phyloP scores from a whole-genome alignment of 2,888 invertebrate genomes.

The Amiota mariae region DNA sequence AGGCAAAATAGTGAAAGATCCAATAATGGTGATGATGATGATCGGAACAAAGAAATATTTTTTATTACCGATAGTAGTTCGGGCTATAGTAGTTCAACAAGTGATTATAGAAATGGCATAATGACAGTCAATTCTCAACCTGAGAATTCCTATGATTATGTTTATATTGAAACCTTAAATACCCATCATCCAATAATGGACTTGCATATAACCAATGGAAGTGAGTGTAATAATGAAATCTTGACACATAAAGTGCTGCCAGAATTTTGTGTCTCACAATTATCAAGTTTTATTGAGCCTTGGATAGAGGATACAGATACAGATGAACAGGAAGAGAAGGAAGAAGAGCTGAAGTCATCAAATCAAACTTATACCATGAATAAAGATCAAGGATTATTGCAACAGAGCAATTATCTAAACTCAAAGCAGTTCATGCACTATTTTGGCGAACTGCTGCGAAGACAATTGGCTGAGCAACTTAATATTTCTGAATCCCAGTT shows the following conservation, averaged over 20 bases:
- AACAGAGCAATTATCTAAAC: conserved; percentile 74
- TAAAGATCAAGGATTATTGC: conserved; percentile 25
- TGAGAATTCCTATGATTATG: conserved; percentile 74
- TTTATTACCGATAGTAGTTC: conserved; percentile 62
- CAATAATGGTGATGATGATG: conserved; percentile 10
- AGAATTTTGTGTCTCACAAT: conserved; percentile 63
- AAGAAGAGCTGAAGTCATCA: conserved; percentile 27
- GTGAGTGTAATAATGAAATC: conserved; percentile 24
- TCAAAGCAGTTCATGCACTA: conserved; percentile 81
- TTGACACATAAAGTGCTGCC: conserved; percentile 64
- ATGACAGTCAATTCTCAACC: conserved; percentile 25
- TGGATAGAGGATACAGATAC: conserved; percentile 55
- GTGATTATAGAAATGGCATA: conserved; percentile 39
- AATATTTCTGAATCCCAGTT: conserved; percentile 77
- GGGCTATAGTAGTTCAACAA: conserved; percentile 58
- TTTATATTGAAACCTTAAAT: conserved; percentile 77
- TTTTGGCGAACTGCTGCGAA: conserved; percentile 79
- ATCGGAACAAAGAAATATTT: conserved; percentile 41
- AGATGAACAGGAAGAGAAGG: conserved; percentile 52
- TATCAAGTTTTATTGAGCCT: conserved; percentile 60
- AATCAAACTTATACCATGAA: conserved; percentile 27
- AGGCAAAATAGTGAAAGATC: conserved; percentile 15
- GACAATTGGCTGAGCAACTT: conserved; percentile 77
- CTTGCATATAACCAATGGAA: conserved; percentile 51
- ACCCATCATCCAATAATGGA: conserved; percentile 76